Percentiles rank a stretch among this genome's conserved stretches.
phyloP scores from a whole-genome alignment of 1,140 invertebrate genomes.

The Drosophila truncata region DNA sequence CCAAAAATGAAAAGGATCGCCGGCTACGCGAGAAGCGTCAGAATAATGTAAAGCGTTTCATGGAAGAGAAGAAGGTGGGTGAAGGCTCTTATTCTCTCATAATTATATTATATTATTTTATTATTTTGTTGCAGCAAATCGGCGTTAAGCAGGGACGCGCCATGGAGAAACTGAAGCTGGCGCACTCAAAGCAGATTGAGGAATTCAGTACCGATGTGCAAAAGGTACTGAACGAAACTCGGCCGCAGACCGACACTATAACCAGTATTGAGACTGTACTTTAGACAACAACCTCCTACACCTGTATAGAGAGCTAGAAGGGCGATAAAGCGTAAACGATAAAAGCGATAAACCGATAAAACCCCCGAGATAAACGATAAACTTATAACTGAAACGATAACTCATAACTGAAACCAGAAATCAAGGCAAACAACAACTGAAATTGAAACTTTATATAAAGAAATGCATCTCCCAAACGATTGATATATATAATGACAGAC shows the following conservation, averaged over 20 bases:
- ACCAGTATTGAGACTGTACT: slow-evolving; percentile 85
- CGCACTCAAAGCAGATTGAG: slow-evolving; percentile 96
- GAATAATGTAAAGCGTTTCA: slow-evolving; percentile 99
- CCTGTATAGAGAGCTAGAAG: slow-evolving; percentile 51
- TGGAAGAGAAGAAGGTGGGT: slow-evolving; percentile 96
- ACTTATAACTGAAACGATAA: slow-evolving; percentile 4
- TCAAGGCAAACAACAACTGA: slow-evolving; percentile 9
- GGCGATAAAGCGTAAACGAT: slow-evolving; percentile 52
- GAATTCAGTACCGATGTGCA: slow-evolving; percentile 96
- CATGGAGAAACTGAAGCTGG: slow-evolving; percentile 96
- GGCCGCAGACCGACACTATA: slow-evolving; percentile 76
- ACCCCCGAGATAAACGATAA: slow-evolving; percentile 27
- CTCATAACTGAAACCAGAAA: slow-evolving; percentile 4
- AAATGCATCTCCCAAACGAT: slow-evolving; percentile 42
- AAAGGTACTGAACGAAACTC: slow-evolving; percentile 88
- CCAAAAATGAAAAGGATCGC: slow-evolving; percentile 98
- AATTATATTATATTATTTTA: not conserved
- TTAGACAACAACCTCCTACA: slow-evolving; percentile 63
- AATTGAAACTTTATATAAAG: slow-evolving; percentile 7
- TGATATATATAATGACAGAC: not conserved
- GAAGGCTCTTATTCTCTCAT: too few relatives aligned
- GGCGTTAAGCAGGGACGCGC: slow-evolving; percentile 97
- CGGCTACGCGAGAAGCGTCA: slow-evolving; percentile 97
- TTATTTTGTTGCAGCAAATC: slow-evolving; percentile 86
- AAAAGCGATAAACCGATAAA: slow-evolving; percentile 12